Evolutionary conservation across 2,797 vertebrate genomes (phyloP), one percentile per base, ranked within the genome.

Genomic region (Botia kubotai): DNA sequence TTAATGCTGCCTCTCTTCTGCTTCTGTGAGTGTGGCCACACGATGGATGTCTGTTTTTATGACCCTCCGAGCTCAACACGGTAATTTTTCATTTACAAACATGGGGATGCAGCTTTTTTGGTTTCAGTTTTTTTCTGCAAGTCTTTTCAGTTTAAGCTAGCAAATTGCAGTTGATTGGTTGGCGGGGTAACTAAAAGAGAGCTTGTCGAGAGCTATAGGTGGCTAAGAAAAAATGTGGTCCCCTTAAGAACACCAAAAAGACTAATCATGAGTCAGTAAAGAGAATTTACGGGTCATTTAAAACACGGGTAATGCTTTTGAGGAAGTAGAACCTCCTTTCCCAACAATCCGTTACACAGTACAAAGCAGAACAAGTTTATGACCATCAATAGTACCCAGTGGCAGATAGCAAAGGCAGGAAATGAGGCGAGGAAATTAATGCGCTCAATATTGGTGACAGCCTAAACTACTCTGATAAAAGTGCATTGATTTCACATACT

Each of bases 21-120:
- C 80, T 66, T 82, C 82, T 72, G 71, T 21, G 72, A 87, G 86
- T 65, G 80, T 78, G 71, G 83, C 86, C 86, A 80, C 57, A 72
- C 75, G 85, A 93, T 91, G 88, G 88, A 93, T 91, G 90, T 87
- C 85, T 92, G 92, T 93, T 93, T 93, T 92, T 83, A 87, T 93
- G 90, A 93, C 92, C 52, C 90, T 66, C 23, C 86, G 78, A 87
- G 89, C 86, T 81, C 57, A 58, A 57, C 12, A 36, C 73, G 33
- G 16, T 71, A 29, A 81, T 77, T 79, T 62, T 79, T 77, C 77
- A 85, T 80, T 84, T 73, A 81, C 58, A 83, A 79, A 63, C 84
- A 53, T 12, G 36, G 12, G n/a, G 69, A 50, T 72, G 36, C 57
- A 63, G 29, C 4, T 33, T 33, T 33, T 33, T 33, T 26, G 23